Evolutionary conservation across 1,140 invertebrate species (phyloP), one percentile per base, ranked within the genome.

Genomic region (Hyles euphorbiae): DNA sequence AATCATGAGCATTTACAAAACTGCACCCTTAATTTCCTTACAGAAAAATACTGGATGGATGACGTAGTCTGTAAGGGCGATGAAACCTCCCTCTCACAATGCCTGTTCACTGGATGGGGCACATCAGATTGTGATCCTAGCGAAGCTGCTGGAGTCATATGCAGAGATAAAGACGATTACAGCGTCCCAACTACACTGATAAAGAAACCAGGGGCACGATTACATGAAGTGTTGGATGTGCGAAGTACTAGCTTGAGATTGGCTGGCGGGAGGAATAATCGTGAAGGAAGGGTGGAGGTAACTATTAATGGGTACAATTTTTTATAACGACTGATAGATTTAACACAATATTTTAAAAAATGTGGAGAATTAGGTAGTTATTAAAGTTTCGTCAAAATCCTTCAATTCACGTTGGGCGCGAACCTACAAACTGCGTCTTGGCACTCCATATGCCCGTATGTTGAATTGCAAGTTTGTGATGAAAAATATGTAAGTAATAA

Each of bases 1-100:
- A 22, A 22, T 22, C 22, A 22, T 22, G 22, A 22, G 22, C 22
- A 22, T 22, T 22, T 22, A 22, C 22, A 22, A 22, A 22, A 22
- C 22, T 22, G 22, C 22, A 22, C 22, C 22, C 22, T 22, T 22
- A 52, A 32, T 52, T 34, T 60, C 48, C 56, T 78, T 75, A 53
- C 65, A 96, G 95, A 91, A 68, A 92, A 91, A 68, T 96, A 93
- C 68, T 97, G 96, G 95, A 94, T 98, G 94, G 96, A 98, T 77
- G 96, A 98, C 81, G 81, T 98, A 4, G 93, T 93, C 60, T 99
- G 97, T 81, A 91, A 93, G 70, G 97, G 97, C 0, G 91, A 91
- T 53, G 97, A 98, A 80, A 76, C 83, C 9, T 92, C 92, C 47
- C 72, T 98, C 8, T 83, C 89, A 0, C 78, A 93, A 1, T 98